phyloP scores from a whole-genome alignment of 2,797 vertebrate species.

The Peromyscus melanophrys region DNA sequence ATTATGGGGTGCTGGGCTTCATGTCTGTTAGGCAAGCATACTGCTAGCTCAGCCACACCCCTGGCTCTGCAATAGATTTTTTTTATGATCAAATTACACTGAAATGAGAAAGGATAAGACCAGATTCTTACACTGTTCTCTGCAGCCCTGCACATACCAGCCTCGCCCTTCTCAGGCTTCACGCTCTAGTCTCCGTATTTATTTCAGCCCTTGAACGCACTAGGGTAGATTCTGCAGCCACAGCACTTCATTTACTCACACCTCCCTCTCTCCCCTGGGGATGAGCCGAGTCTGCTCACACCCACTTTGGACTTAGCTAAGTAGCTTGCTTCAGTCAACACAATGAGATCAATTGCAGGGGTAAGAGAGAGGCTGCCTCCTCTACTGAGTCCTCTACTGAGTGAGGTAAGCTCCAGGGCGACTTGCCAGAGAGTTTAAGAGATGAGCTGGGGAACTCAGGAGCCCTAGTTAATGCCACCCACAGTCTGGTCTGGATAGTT shows the following conservation, averaged over 20 bases:
- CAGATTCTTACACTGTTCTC: not conserved
- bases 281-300: not conserved
- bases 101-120: not conserved
- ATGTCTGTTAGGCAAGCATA: not conserved
- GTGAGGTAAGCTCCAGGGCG: not conserved
- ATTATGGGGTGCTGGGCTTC: not conserved
- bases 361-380: not conserved
- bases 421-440: not conserved
- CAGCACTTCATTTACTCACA: rapidly evolving
- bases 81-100: not conserved
- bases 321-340: not conserved
- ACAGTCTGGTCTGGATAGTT: too few species aligned
- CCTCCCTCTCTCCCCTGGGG: not conserved
- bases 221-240: not conserved
- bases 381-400: not conserved
- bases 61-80: not conserved
- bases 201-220: not conserved
- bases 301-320: not conserved
- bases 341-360: not conserved
- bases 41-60: not conserved
- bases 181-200: not conserved
- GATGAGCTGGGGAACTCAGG: rapidly evolving
- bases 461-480: not conserved
- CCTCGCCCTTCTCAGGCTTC: rapidly evolving
- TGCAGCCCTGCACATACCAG: rapidly evolving